Evolutionary conservation across 1,140 invertebrate genomes (phyloP).

Genomic region (Drosophila leontia): DNA sequence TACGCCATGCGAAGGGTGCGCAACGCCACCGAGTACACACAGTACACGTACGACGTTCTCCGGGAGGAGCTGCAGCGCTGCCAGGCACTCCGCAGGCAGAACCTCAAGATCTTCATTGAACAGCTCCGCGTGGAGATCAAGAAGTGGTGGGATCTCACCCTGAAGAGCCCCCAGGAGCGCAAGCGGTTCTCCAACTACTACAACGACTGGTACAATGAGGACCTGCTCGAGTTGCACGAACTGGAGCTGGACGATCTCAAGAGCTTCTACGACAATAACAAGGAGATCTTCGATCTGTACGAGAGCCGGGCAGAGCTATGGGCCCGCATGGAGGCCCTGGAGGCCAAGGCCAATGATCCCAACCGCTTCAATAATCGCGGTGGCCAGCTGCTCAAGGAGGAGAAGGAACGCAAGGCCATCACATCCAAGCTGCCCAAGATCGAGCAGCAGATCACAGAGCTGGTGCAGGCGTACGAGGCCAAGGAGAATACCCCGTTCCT

Average conservation of each 20-base stretch:
- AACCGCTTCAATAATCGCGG: conserved; percentile 93
- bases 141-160: conserved; percentile 90
- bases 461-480: conserved; percentile 86
- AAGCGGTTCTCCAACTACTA: conserved; percentile 88
- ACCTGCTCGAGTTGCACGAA: conserved; percentile 90
- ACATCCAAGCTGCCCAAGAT: conserved; percentile 89
- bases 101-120: conserved; percentile 89
- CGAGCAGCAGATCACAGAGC: conserved; percentile 87
- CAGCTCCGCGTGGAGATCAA: conserved; percentile 89
- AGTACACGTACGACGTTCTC: conserved; percentile 86
- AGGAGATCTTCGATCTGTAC: conserved; percentile 89
- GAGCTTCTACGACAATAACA: conserved; percentile 89
- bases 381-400: conserved; percentile 92
- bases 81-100: conserved; percentile 88
- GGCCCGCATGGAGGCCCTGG: conserved; percentile 89
- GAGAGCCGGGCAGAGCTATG: conserved; percentile 88
- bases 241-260: conserved; percentile 89
- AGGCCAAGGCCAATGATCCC: conserved; percentile 90
- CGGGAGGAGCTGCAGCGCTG: conserved; percentile 88
- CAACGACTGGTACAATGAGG: conserved; percentile 90
- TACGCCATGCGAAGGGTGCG: conserved; percentile 38
- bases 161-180: conserved; percentile 87
- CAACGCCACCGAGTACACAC: conserved; percentile 71
- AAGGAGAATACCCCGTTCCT: conserved; percentile 86
- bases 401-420: conserved; percentile 91